Base-by-base conservation (phyloP, 2,888 invertebrate species). In the Eupithecia abbreviata region DNA sequence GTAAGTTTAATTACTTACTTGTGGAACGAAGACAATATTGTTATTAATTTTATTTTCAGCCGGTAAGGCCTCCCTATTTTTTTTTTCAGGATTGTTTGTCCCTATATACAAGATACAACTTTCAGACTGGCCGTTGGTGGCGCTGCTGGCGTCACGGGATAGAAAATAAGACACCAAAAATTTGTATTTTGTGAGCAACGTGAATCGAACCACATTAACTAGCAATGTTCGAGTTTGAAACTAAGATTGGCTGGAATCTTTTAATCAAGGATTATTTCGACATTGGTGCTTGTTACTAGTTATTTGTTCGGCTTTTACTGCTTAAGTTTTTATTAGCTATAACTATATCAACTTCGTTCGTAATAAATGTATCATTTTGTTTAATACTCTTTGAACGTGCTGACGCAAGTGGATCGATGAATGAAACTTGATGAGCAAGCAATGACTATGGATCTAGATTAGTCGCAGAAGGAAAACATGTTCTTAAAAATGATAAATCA, bases 181-280 rank as follows among this genome's bases (percentile, higher is more conserved):
- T 10, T 9, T 9, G 0, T 15, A 30, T 62, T 10, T 12, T 3
- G 4, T 1, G 58, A 18, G 30, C 30, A 62, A 62, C 10, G 10
- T 4, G 18, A 30, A 10, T 30, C 62, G 4, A 62, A 12, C 62
- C 62, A 62, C 30, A 30, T 49, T 77, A 79, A 82, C 79, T 73
- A 78, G 76, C 79, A 77, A 74, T 78, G 76, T 78, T 80, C 73
- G 71, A 79, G 78, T 81, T 81, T 70, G 74, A 9, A 81, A 80
- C 79, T 80, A 73, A 80, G 81, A 82, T 81, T 81, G 82, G 81
- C 77, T 81, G 79, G 73, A 72, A 80, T 79, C 78, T 82, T 82
- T 82, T 80, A 81, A 80, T 81, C 76, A 80, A 73, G 74, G 77
- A 73, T 65, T 74, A 68, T 74, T 58, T 73, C 43, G 18, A 58